Evolutionary conservation across 2,113 vertebrate genomes (phyloP).

Genomic region (Pongo abelii): DNA sequence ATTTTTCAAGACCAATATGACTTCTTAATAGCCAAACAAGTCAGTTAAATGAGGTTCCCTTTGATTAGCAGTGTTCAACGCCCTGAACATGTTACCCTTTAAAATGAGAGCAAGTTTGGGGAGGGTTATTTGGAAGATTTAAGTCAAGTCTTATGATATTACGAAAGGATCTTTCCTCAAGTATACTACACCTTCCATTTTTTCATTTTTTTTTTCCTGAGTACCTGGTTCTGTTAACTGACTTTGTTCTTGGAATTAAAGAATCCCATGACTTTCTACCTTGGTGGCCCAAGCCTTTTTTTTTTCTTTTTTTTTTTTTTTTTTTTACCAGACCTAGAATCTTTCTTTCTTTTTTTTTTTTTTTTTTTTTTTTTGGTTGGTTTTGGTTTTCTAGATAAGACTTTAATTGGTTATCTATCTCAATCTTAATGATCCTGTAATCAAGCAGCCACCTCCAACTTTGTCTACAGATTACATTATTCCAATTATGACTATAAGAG

Average conservation of each 20-base stretch:
- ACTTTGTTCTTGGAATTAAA: neutral
- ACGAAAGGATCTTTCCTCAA: neutral
- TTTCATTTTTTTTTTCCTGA: neutral
- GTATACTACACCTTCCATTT: neutral
- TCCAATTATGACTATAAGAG: neutral
- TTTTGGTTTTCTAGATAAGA: neutral
- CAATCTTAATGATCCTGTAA: neutral
- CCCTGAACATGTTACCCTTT: neutral
- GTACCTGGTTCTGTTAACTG: neutral
- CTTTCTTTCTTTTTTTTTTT: neutral
- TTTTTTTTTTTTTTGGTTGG: neutral
- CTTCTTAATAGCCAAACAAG: neutral
- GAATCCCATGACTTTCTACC: neutral
- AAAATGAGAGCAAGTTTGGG: neutral
- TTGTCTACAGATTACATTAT: neutral
- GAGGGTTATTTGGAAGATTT: neutral
- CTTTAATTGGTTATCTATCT: neutral
- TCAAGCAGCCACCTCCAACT: neutral
- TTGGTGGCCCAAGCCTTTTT: neutral
- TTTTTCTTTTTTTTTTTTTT: neutral
- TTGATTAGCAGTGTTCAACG: neutral
- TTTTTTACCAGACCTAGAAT: neutral
- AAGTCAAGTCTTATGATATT: neutral
- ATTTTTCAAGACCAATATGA: conserved; percentile 23
- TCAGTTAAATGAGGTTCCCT: conserved; percentile 30